Evolutionary conservation across 2,888 invertebrate genomes (phyloP).

Genomic region (Stegana nigrithorax): DNA sequence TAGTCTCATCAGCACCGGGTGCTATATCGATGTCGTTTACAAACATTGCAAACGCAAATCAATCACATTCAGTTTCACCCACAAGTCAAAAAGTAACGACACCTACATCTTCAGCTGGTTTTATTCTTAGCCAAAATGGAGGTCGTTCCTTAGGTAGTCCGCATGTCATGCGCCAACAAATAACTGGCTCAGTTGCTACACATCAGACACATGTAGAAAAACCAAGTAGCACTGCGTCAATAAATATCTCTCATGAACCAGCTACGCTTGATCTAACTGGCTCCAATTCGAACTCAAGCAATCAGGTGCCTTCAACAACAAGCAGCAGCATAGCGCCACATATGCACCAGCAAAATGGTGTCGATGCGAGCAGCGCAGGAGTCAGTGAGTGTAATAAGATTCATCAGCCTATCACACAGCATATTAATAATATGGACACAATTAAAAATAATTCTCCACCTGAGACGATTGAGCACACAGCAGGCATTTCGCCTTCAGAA

Average conservation of each 20-base stretch:
- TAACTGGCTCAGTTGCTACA: slow-evolving; percentile 47
- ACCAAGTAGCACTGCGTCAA: slow-evolving; percentile 31
- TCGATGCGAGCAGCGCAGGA: slow-evolving; percentile 57
- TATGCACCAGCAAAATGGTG: slow-evolving; percentile 61
- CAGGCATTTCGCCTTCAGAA: too few species aligned
- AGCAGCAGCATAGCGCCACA: slow-evolving; percentile 46
- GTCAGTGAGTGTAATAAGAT: too few species aligned
- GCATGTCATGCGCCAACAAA: slow-evolving; percentile 58
- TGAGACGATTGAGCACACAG: too few species aligned
- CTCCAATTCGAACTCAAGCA: slow-evolving; percentile 66
- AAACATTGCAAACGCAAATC: slow-evolving; percentile 22
- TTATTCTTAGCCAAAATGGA: slow-evolving; percentile 46
- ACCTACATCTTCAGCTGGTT: slow-evolving; percentile 41
- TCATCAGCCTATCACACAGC: too few species aligned
- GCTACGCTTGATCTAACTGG: slow-evolving; percentile 66
- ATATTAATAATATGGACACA: too few species aligned
- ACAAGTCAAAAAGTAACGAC: slow-evolving; percentile 53
- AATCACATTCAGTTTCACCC: slow-evolving; percentile 50
- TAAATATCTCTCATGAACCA: slow-evolving; percentile 55
- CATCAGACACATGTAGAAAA: slow-evolving; percentile 51
- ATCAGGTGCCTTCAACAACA: slow-evolving; percentile 56
- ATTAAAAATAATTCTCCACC: too few species aligned
- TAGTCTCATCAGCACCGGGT: too few species aligned
- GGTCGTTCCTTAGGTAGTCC: slow-evolving; percentile 62
- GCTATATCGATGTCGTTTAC: slow-evolving; percentile 39